Evolutionary conservation across 1,140 invertebrate species (phyloP).

Genomic region (Heliconius eleuchia): DNA sequence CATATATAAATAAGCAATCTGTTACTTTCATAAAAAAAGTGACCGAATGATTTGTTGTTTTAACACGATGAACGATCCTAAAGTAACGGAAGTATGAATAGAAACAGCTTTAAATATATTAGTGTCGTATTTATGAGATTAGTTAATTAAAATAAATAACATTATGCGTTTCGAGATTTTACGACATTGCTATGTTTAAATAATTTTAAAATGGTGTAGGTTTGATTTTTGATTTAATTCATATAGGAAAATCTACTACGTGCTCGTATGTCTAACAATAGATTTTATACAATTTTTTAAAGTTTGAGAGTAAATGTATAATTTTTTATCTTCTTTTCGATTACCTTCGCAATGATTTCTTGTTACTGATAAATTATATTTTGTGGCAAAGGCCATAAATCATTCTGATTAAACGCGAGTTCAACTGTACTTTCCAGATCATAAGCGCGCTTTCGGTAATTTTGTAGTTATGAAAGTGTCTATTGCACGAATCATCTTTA

Average conservation of each 20-base stretch:
- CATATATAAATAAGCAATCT: not conserved
- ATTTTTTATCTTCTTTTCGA: too few species aligned
- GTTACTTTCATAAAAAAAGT: not conserved
- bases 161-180: not conserved
- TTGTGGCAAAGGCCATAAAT: slow-evolving; percentile 21
- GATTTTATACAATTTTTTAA: too few species aligned
- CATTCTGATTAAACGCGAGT: slow-evolving; percentile 12
- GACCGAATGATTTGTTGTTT: not conserved
- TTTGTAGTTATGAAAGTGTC: slow-evolving; percentile 24
- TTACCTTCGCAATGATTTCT: not conserved
- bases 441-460: slow-evolving; percentile 26
- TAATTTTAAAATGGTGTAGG: too few species aligned
- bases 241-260: too few species aligned
- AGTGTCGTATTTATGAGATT: not conserved
- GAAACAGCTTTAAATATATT: slow-evolving; percentile 8
- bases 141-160: slow-evolving; percentile 11
- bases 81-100: not conserved
- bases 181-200: too few species aligned
- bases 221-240: too few species aligned
- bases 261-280: too few species aligned
- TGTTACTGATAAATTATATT: not conserved
- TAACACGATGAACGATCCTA: not conserved
- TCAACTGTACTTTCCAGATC: slow-evolving; percentile 29
- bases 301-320: too few species aligned
- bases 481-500: not conserved